Base-by-base conservation (phyloP, 2,797 vertebrate genomes). In the Triplophysa yarkandensis region DNA sequence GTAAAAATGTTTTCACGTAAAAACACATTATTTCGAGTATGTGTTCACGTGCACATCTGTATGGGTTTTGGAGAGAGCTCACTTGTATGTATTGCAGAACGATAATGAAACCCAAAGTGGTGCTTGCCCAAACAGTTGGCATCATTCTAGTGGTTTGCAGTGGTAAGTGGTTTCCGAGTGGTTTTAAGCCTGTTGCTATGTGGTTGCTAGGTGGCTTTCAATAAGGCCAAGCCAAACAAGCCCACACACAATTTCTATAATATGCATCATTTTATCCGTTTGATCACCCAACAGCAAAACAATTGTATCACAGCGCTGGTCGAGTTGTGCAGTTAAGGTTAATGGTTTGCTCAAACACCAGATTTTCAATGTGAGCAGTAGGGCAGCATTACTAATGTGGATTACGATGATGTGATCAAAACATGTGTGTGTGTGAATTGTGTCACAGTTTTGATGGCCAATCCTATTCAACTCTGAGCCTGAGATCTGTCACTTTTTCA, bases 381-480 rank as follows among this genome's bases (percentile, higher is more conserved):
- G 52, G 52, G 6, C 23, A 55, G 52, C 25, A 16, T 55, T 16
- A 55, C 52, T 55, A 55, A 55, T 55, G 23, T 55, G 52, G 52
- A 27, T 55, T 13, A 27, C 7, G 13, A 27, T 55, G 25, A 13
- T 55, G 52, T 27, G 25, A 25, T 54, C 23, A 54, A 30, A 28
- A 57, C 16, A 23, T 4, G 23, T 32, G 14, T 10, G 17, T 30
- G 25, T 57, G 27, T 10, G 6, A 58, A 32, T n/a, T 19, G 14
- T 8, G 17, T 17, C n/a, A 44, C 30, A 7, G n/a, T 23, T 71
- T 13, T 16, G 28, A 36, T 36, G 68, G 57, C n/a, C 55, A 62
- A 50, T 50, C 30, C 41, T 11, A 34, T 44, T 23, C 25, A 3
- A 10, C 36, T 69, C 36, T 30, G 39, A 58, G 8, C n/a, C 32